These are phyloP conservation scores for Tortrix viridana DNA, from an alignment of 2,888 invertebrate species.

Conservation along the genomic window DNA sequence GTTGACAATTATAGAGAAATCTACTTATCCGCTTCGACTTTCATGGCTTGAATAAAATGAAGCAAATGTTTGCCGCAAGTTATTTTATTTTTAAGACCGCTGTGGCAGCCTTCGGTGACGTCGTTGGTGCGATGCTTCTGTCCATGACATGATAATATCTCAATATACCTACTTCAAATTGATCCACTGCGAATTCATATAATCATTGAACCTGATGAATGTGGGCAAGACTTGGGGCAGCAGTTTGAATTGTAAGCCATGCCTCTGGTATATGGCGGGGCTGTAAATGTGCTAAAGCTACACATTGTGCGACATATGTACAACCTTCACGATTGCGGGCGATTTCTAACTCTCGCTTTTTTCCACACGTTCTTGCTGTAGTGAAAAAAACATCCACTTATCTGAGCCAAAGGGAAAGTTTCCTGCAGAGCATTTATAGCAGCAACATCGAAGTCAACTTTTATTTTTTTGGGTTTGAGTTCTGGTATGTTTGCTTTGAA, in stretches of 20 bases:
- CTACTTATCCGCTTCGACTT: conserved; percentile 5
- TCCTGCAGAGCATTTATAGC: too few species aligned
- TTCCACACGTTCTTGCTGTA: conserved; percentile 14
- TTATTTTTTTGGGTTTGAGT: too few species aligned
- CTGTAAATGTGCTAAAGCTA: too few species aligned
- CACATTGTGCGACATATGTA: conserved; percentile 1
- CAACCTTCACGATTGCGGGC: conserved; percentile 9
- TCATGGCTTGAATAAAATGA: too few species aligned
- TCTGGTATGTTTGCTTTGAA: too few species aligned
- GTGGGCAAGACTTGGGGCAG: conserved; percentile 1
- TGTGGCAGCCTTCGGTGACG: conserved; percentile 7
- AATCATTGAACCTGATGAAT: conserved; percentile 3
- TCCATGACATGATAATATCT: conserved; percentile 2
- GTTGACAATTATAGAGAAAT: conserved; percentile 1
- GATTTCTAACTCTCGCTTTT: conserved; percentile 13
- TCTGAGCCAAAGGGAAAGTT: conserved; percentile 13
- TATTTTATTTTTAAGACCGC: conserved; percentile 9
- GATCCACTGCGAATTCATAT: conserved; percentile 10
- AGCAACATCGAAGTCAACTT: too few species aligned
- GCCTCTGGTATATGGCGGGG: conserved; percentile 10
- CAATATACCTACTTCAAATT: conserved; percentile 8
- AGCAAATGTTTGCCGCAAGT: conserved; percentile 13
- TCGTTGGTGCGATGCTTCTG: not conserved
- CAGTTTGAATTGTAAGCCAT: conserved; percentile 7
- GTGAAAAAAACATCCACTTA: conserved; percentile 12